Conservation (phyloP, 1,140 invertebrate species). For the Pseudomyrmex flavicornis region DNA sequence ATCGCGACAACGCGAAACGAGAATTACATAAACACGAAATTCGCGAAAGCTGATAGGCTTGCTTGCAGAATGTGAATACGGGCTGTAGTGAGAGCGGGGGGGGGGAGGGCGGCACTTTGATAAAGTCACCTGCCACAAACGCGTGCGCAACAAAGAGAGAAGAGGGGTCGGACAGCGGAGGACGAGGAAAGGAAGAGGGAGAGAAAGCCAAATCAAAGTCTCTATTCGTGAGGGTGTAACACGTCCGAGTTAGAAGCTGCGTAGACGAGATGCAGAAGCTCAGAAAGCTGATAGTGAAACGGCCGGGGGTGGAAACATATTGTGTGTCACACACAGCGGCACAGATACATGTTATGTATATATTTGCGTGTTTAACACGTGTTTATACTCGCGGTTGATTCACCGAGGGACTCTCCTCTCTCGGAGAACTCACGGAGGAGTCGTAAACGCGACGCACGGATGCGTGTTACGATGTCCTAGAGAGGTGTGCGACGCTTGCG, state of each 20-base stretch:
- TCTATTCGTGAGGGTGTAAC: constrained; percentile 64
- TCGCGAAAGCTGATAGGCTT: constrained; percentile 53
- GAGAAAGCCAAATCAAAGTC: constrained; percentile 77
- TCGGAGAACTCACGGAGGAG: neutral
- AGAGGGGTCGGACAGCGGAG: no score
- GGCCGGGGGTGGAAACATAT: constrained; percentile 39
- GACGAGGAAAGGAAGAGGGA: no score
- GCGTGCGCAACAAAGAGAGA: constrained; percentile 75
- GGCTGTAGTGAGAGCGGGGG: constrained; percentile 66
- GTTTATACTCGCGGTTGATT: constrained; percentile 25
- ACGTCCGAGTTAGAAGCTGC: constrained; percentile 79
- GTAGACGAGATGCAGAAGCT: constrained; percentile 81
- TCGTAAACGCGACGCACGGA: constrained; percentile 46
- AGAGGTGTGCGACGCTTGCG: neutral
- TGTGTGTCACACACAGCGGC: constrained; percentile 3
- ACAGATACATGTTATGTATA: constrained; percentile 49
- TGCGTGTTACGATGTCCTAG: neutral
- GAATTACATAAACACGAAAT: constrained; percentile 48
- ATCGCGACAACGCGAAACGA: constrained; percentile 47
- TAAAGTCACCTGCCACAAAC: constrained; percentile 9
- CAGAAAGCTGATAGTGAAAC: constrained; percentile 76
- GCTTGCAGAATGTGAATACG: neutral
- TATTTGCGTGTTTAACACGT: constrained; percentile 52
- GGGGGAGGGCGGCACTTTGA: constrained; percentile 27
- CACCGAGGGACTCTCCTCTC: constrained; percentile 19